Base-by-base conservation (phyloP, 2,113 vertebrate species). In the Lates calcarifer region DNA sequence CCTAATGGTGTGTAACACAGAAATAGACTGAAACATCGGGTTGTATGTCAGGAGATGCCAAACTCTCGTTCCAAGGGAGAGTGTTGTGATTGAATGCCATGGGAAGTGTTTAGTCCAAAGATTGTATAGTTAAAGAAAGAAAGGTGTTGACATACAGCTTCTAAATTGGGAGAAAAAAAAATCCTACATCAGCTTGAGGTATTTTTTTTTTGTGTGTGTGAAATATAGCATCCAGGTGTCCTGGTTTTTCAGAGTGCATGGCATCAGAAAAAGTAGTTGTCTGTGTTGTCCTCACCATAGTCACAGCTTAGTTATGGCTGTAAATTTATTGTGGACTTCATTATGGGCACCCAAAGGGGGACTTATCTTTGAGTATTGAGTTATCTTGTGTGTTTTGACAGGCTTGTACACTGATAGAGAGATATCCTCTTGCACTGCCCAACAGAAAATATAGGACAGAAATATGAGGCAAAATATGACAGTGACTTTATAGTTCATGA, bases 11-110 rank as follows among this genome's bases (percentile, higher is more conserved):
- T 73, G 67, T 61, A 65, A 83, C 83, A 86, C 82, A 74, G 74
- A 86, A 93, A 91, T 90, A 29, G 71, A 65, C n/a, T 51, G 77
- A 74, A 68, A 41, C 56, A 24, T 1, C 4, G 62, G 75, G 62
- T 66, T 84, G 87, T 67, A 29, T 74, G 79, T 88, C 77, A 70
- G 62, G 56, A 81, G 81, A 74, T 47, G 74, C 53, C 41, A 45
- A 29, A 67, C 58, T 72, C 6, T 5, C 15, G 56, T 33, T 63
- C 33, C 53, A 17, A 20, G 24, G 28, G 13, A 74, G 35, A 75
- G 14, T 68, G 70, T 66, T 73, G 66, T 63, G 45, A 49, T 63
- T 66, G 53, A 74, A 35, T 45, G 26, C 43, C 10, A 26, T 24
- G 43, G 72, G 62, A 82, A 83, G 73, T 24, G 6, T 79, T 67